Evolutionary conservation across 2,113 vertebrate genomes (phyloP), one percentile per base, ranked within the genome.

Genomic region (Atherinomorus stipes): DNA sequence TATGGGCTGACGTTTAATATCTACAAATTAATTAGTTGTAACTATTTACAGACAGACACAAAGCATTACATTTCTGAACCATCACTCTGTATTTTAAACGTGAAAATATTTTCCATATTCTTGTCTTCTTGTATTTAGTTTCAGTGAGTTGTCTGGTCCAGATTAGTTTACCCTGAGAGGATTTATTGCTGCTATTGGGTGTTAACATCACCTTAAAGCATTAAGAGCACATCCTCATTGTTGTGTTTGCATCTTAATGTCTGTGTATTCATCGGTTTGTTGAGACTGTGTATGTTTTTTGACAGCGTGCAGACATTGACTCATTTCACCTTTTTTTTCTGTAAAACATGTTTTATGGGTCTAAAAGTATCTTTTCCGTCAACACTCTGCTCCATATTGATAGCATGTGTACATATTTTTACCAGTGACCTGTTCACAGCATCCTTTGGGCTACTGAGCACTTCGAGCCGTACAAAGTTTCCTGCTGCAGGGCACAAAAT

Each of bases 401-500:
- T 34, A 16, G 11, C 23, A 1, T 42, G 73, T 61, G 58, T 62
- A 49, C 50, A 61, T 47, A 31, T 80, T 72, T 57, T 47, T 21
- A 67, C 52, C 56, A 50, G 52, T 68, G 81, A 84, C 76, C 71
- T 56, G 80, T 34, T 56, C 62, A 3, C 34, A 26, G 7, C 57
- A 38, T 59, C 78, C 78, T 63, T 23, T 58, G 59, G n/a, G 28
- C 22, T 2, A 1, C 49, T 0, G 42, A 40, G 60, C 53, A 3
- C 42, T 42, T 57, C 21, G 12, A 12, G 21, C 50, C 2, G 51
- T 25, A 13, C 60, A 19, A 6, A 21, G 34, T 49, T 62, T 66
- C 72, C 61, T 18, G 74, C 85, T 74, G 58, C 40, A 11, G 80
- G 80, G 59, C 70, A 34, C 71, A 5, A 74, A 73, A 61, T 80